Conservation (phyloP, 2,797 vertebrate genomes). For the Sebastes oblongus region DNA sequence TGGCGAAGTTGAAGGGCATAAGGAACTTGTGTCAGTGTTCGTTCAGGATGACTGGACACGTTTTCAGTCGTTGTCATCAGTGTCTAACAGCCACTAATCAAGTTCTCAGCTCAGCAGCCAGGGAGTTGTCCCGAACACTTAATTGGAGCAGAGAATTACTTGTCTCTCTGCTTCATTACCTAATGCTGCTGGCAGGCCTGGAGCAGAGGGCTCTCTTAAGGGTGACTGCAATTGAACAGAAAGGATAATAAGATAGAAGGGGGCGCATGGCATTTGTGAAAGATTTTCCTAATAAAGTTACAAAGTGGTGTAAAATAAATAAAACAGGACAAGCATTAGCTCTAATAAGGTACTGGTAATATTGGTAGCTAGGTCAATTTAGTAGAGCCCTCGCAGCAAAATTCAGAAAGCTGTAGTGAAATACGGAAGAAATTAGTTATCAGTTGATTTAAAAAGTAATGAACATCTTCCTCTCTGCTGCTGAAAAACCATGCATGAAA, state of each 20-base stretch:
- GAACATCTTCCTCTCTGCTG: not conserved
- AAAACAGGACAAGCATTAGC: not conserved
- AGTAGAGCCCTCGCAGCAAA: not conserved
- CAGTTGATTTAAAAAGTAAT: not conserved
- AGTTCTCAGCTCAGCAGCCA: constrained; percentile 24
- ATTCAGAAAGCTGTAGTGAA: not conserved
- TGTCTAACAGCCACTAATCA: constrained; percentile 26
- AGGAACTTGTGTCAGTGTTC: not conserved
- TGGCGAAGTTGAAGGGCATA: not conserved
- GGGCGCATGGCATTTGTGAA: not conserved
- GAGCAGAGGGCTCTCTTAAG: not conserved
- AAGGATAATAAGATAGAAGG: constrained; percentile 17
- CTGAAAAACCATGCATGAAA: not conserved
- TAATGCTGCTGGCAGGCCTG: not conserved
- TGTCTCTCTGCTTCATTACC: constrained; percentile 22
- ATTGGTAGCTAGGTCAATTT: not conserved
- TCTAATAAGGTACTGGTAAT: not conserved
- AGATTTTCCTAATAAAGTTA: not conserved
- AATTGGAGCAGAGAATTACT: constrained; percentile 49
- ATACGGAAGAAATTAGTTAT: not conserved
- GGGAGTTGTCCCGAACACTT: constrained; percentile 16
- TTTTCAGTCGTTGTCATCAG: constrained; percentile 1
- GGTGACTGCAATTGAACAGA: not conserved
- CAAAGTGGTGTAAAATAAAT: constrained; percentile 15
- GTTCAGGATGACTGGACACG: not conserved